Conservation (phyloP, 2,113 vertebrate genomes). For the Sciurus niger region DNA sequence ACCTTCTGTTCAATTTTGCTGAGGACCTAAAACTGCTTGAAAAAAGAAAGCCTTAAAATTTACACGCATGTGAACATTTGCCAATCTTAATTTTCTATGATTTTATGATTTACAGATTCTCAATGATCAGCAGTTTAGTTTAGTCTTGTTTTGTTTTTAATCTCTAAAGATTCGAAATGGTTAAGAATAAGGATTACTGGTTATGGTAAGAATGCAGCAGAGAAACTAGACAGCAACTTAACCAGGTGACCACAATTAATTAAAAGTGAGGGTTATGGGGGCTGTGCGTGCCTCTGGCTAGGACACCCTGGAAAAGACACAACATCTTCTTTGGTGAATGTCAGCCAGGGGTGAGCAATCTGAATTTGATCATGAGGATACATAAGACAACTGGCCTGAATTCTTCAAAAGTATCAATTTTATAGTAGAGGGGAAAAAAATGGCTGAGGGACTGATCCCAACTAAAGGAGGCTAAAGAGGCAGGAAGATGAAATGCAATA, state of each 20-base stretch:
- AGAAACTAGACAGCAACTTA: background rate
- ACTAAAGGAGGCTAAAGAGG: background rate
- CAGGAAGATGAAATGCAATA: background rate
- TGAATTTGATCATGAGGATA: conserved; percentile 3
- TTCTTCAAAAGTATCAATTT: conserved; percentile 18
- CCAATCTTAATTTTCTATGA: background rate
- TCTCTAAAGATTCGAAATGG: background rate
- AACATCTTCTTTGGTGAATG: background rate
- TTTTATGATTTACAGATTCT: background rate
- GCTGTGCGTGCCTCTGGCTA: background rate
- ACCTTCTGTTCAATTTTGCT: conserved; percentile 33
- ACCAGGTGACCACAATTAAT: background rate
- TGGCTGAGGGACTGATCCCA: background rate
- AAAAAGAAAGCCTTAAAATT: conserved; percentile 6
- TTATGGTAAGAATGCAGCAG: background rate
- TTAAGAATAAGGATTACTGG: background rate
- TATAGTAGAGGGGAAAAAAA: background rate
- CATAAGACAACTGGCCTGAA: background rate
- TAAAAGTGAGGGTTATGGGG: background rate
- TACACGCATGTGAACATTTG: background rate
- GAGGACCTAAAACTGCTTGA: background rate
- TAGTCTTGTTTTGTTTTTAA: background rate
- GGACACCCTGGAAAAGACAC: background rate
- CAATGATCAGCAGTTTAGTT: background rate
- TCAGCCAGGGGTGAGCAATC: background rate